A percentile compares a stretch with the other conserved stretches of the same genome.
Evolutionary conservation across 2,113 vertebrate species (phyloP).

Genomic region (Vireo altiloquus): DNA sequence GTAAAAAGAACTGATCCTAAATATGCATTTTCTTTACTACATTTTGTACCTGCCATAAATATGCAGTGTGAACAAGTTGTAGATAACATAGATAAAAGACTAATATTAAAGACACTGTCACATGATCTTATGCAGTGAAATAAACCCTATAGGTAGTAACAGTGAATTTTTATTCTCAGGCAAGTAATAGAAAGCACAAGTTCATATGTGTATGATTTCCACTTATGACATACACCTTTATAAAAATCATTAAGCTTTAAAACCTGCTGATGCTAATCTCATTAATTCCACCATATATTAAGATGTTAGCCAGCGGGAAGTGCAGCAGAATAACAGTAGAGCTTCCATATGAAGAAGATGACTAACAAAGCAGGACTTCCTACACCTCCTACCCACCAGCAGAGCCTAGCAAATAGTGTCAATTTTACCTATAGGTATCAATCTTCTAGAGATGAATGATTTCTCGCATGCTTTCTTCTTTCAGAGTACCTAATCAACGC

Average conservation of each 20-base stretch:
- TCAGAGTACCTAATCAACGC: neutral
- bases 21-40: neutral
- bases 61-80: neutral
- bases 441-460: neutral
- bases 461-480: neutral
- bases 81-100: neutral
- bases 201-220: neutral
- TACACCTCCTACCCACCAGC: neutral
- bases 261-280: neutral
- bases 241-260: neutral
- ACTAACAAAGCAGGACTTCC: neutral
- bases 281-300: neutral
- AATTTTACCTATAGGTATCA: neutral
- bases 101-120: neutral
- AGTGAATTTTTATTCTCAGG: neutral
- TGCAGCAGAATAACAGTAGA: neutral
- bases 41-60: neutral
- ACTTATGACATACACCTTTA: neutral
- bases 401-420: neutral
- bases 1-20: neutral
- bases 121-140: neutral
- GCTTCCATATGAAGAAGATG: neutral
- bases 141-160: neutral
- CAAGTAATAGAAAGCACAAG: neutral
- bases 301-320: neutral